Conservation (phyloP, 2,797 vertebrate genomes). For the Synaphobranchus kaupii region DNA sequence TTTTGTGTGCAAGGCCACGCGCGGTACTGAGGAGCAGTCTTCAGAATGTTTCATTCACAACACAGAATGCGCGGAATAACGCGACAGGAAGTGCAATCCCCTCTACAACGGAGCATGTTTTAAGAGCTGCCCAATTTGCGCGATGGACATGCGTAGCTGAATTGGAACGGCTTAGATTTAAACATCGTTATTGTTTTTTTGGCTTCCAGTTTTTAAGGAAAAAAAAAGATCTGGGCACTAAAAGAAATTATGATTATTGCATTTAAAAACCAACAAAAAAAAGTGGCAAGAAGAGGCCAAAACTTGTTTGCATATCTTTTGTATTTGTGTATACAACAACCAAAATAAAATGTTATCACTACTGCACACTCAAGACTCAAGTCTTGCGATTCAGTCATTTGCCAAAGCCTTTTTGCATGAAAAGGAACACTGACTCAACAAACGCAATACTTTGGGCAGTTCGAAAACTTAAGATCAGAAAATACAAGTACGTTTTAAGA, state of each 20-base stretch:
- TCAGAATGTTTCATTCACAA: constrained; percentile 31
- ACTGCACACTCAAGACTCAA: neutral
- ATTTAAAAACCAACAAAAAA: neutral
- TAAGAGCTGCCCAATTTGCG: neutral
- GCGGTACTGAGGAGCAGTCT: neutral
- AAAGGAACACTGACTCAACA: neutral
- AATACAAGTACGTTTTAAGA: neutral
- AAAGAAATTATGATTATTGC: neutral
- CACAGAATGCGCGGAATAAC: neutral
- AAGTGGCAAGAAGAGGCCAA: neutral
- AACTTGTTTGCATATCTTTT: neutral
- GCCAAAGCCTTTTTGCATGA: neutral
- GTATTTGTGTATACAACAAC: neutral
- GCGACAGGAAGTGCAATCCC: neutral
- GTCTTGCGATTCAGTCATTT: neutral
- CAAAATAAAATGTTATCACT: neutral
- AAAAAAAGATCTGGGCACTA: neutral
- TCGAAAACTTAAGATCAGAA: neutral
- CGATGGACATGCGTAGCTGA: neutral
- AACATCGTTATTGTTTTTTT: neutral
- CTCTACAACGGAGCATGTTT: neutral
- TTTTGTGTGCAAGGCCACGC: neutral
- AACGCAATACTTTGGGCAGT: neutral
- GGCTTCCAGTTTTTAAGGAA: neutral
- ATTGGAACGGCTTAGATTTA: neutral